Percentiles rank a stretch among this genome's conserved stretches.
Conservation (phyloP, 2,113 vertebrate species). For the Chaetorhynchus papuensis region DNA sequence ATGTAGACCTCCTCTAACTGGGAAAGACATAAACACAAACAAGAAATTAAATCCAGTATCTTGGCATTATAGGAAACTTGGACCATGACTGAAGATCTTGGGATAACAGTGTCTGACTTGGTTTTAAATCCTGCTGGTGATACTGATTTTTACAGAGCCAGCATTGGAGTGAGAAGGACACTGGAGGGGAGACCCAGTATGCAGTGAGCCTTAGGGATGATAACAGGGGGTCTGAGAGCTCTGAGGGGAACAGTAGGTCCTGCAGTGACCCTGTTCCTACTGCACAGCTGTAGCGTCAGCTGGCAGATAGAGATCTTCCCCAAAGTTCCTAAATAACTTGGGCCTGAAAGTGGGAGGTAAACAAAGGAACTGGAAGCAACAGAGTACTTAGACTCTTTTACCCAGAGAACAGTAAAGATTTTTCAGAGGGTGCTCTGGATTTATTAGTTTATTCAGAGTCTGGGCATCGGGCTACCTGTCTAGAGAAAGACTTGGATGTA, state of each 20-base stretch:
- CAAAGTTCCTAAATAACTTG: not conserved
- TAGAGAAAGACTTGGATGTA: not conserved
- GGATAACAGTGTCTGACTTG: not conserved
- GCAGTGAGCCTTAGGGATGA: not conserved
- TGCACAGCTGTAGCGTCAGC: not conserved
- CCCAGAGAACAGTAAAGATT: not conserved
- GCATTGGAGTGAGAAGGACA: not conserved
- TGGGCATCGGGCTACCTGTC: not conserved
- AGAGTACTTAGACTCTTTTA: not conserved
- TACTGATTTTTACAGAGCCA: not conserved
- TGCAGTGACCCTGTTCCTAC: not conserved
- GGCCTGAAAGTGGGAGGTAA: not conserved
- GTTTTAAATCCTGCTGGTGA: not conserved
- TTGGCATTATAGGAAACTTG: not conserved
- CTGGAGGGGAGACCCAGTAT: not conserved
- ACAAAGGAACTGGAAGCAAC: not conserved
- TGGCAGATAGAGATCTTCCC: not conserved
- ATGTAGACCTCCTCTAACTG: not conserved
- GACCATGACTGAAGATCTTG: too few species aligned
- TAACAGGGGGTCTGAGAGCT: not conserved
- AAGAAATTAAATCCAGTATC: not conserved
- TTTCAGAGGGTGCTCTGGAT: not conserved
- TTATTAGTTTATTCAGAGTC: not conserved
- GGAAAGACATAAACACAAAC: not conserved
- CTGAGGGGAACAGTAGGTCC: not conserved